Evolutionary conservation across 2,797 vertebrate species (phyloP).

Genomic region (Sebastes trivittatus): DNA sequence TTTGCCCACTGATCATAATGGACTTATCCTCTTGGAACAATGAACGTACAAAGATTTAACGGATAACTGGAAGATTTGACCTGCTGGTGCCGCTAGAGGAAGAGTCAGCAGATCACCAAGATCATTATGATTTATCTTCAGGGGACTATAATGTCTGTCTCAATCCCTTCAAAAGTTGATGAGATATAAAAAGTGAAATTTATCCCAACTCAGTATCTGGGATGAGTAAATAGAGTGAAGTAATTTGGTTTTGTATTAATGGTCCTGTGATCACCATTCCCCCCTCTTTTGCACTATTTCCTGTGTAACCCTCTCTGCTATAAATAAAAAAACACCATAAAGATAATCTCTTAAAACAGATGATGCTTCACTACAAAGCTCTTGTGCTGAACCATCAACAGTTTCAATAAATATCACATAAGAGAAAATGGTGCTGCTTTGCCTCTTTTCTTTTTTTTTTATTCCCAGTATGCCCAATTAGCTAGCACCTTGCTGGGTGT

Average conservation of each 20-base stretch:
- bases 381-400: constrained; percentile 55
- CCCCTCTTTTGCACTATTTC: background rate
- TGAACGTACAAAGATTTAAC: background rate
- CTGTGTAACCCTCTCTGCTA: background rate
- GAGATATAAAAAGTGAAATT: too few species aligned
- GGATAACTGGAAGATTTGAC: background rate
- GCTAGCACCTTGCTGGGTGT: constrained; percentile 44
- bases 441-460: constrained; percentile 12
- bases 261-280: background rate
- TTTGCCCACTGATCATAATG: too few species aligned
- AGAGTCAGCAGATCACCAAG: background rate
- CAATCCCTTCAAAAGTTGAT: background rate
- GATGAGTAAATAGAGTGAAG: background rate
- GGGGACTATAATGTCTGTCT: background rate
- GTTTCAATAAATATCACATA: constrained; percentile 61
- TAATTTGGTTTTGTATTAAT: background rate
- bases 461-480: constrained; percentile 66
- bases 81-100: background rate
- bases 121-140: background rate
- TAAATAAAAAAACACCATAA: constrained; percentile 25
- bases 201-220: background rate
- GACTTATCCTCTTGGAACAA: background rate
- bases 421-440: constrained; percentile 46
- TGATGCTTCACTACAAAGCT: constrained; percentile 36
- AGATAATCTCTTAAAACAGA: constrained; percentile 31